Percentiles rank a stretch among this genome's conserved stretches.
phyloP scores from a whole-genome alignment of 2,113 vertebrate species.

The Caloenas nicobarica region DNA sequence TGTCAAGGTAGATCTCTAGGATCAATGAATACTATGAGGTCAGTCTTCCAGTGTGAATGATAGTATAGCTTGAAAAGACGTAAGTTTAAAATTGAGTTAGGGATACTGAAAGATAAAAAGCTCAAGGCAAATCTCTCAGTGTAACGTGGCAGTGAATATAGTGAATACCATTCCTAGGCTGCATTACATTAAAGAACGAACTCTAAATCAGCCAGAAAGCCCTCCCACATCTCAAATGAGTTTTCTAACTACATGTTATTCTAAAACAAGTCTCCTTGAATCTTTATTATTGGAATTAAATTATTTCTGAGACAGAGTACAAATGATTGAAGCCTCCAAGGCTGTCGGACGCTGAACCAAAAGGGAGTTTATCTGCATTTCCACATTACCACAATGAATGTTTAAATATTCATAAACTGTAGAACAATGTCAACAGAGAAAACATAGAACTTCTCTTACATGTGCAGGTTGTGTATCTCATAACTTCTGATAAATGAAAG shows the following conservation, averaged over 20 bases:
- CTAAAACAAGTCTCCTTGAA: not conserved
- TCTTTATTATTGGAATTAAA: constrained; percentile 21
- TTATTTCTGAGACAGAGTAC: constrained; percentile 2
- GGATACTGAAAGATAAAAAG: not conserved
- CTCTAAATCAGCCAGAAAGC: constrained; percentile 1
- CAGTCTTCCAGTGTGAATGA: not conserved
- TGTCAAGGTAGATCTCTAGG: not conserved
- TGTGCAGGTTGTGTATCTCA: not conserved
- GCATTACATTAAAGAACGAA: not conserved
- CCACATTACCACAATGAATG: not conserved
- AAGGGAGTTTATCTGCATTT: constrained; percentile 23
- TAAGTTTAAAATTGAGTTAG: not conserved
- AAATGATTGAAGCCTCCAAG: not conserved
- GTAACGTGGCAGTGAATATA: not conserved
- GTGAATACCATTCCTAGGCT: not conserved
- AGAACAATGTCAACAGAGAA: not conserved
- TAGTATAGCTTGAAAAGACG: not conserved
- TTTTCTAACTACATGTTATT: not conserved
- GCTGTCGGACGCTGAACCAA: not conserved
- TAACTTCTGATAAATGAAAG: constrained; percentile 21
- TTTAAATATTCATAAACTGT: constrained; percentile 44
- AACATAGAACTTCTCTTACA: not conserved
- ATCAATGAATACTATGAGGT: not conserved
- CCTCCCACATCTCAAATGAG: not conserved
- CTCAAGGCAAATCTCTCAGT: not conserved